A percentile compares a stretch with the other conserved stretches of the same genome.
These are phyloP conservation scores for Procambarus clarkii DNA, from an alignment of 1,140 invertebrate species.

Conservation along the genomic window DNA sequence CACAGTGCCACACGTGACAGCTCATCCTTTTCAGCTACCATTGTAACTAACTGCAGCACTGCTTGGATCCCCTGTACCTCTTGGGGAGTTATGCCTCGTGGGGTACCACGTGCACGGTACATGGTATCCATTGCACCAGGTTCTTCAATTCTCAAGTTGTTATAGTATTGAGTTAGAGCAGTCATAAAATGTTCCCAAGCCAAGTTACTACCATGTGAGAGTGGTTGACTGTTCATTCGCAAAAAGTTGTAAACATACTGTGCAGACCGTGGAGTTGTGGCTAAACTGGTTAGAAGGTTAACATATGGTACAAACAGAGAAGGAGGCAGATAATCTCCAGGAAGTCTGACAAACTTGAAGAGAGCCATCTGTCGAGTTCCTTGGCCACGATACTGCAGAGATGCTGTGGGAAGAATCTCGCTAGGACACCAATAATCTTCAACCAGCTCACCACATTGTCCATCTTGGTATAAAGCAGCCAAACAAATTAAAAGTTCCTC, in stretches of 20 bases:
- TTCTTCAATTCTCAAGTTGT: constrained; percentile 82
- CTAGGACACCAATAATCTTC: constrained; percentile 90
- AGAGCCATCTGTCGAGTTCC: constrained; percentile 82
- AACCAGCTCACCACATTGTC: constrained; percentile 83
- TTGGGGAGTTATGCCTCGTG: constrained; percentile 85
- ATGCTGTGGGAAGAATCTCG: constrained; percentile 75
- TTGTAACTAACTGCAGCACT: constrained; percentile 86
- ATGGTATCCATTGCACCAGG: constrained; percentile 80
- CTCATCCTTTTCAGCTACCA: constrained; percentile 81
- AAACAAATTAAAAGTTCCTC: constrained; percentile 88
- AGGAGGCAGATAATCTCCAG: constrained; percentile 90
- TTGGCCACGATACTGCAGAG: constrained; percentile 54
- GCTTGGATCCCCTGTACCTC: constrained; percentile 92
- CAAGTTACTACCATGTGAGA: constrained; percentile 77
- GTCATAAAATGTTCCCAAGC: constrained; percentile 94
- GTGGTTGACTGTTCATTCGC: constrained; percentile 82
- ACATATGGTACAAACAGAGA: constrained; percentile 91
- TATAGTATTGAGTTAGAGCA: constrained; percentile 85
- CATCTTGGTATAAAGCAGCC: constrained; percentile 87
- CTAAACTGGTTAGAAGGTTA: constrained; percentile 89
- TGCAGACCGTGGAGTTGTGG: constrained; percentile 84
- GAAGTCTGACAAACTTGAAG: constrained; percentile 92
- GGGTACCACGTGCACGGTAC: constrained; percentile 78
- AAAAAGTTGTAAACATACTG: constrained; percentile 90
- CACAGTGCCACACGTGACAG: constrained; percentile 74